These are phyloP conservation scores for Odontomachus brunneus DNA, from an alignment of 1,140 invertebrate genomes.

Conservation along the genomic window DNA sequence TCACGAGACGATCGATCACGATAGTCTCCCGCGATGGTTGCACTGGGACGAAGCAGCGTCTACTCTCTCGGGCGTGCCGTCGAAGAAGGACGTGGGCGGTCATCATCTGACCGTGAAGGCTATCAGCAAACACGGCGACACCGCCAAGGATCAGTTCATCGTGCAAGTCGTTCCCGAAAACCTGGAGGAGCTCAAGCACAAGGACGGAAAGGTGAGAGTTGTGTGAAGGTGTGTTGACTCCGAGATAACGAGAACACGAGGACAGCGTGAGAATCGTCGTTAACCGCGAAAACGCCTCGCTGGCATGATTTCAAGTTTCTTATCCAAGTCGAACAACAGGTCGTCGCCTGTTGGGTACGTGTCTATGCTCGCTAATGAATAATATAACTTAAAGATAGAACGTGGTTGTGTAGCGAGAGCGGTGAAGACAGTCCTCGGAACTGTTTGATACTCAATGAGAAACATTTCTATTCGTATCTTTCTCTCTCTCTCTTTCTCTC, in stretches of 20 bases:
- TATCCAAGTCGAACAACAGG: slow-evolving; percentile 66
- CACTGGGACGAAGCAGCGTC: slow-evolving; percentile 81
- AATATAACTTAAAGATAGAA: slow-evolving; percentile 21
- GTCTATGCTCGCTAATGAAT: slow-evolving; percentile 37
- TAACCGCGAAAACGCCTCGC: slow-evolving; percentile 48
- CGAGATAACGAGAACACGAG: slow-evolving; percentile 7
- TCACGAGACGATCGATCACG: slow-evolving; percentile 62
- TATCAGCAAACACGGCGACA: slow-evolving; percentile 79
- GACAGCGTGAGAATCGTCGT: slow-evolving; percentile 47
- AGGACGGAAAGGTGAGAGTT: slow-evolving; percentile 79
- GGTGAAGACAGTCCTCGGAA: background rate
- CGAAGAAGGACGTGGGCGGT: slow-evolving; percentile 86
- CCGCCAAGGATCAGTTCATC: slow-evolving; percentile 86
- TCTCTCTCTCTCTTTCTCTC: too few relatives aligned
- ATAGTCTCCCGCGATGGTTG: slow-evolving; percentile 76
- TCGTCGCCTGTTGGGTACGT: slow-evolving; percentile 14
- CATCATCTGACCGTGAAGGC: slow-evolving; percentile 86
- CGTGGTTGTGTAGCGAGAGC: background rate
- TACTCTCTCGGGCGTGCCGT: slow-evolving; percentile 87
- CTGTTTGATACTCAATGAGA: background rate
- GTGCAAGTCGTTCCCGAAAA: slow-evolving; percentile 86
- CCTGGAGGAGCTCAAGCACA: slow-evolving; percentile 75
- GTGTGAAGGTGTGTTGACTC: slow-evolving; percentile 3
- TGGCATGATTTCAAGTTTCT: slow-evolving; percentile 69
- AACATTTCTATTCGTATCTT: background rate